phyloP scores from a whole-genome alignment of 2,888 invertebrate genomes.

The Parnassius orleans region DNA sequence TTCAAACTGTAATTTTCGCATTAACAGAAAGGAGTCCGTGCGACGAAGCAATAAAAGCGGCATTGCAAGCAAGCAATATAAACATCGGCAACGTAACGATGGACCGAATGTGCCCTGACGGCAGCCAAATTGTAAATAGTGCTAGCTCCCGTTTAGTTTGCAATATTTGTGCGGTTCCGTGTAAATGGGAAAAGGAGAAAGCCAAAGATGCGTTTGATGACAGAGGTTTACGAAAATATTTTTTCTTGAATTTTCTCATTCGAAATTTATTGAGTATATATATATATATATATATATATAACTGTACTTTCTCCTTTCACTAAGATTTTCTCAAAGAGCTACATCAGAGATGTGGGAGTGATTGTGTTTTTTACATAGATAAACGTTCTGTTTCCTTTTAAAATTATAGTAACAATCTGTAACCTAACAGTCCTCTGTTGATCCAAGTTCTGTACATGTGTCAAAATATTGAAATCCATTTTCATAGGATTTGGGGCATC shows the following conservation, averaged over 20 bases:
- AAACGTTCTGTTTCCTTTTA: not conserved
- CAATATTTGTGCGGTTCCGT: slow-evolving; percentile 77
- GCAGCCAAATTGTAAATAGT: slow-evolving; percentile 75
- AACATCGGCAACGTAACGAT: slow-evolving; percentile 69
- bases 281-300: too few species aligned
- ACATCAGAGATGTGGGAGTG: too few species aligned
- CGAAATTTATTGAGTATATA: not conserved
- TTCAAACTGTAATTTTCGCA: slow-evolving; percentile 23
- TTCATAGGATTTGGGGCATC: too few species aligned
- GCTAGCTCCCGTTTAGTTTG: slow-evolving; percentile 73
- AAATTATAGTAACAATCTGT: not conserved
- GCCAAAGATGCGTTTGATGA: slow-evolving; percentile 39
- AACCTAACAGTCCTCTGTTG: not conserved
- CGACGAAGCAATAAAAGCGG: slow-evolving; percentile 48
- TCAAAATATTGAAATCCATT: too few species aligned
- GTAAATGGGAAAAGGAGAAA: slow-evolving; percentile 73
- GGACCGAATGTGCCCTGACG: slow-evolving; percentile 65
- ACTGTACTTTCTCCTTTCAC: too few species aligned
- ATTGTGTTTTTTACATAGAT: too few species aligned
- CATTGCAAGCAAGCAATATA: slow-evolving; percentile 55
- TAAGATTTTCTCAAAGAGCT: too few species aligned
- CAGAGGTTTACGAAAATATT: slow-evolving; percentile 30
- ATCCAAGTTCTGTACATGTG: too few species aligned
- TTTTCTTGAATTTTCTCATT: not conserved
- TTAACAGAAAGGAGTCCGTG: slow-evolving; percentile 34